phyloP scores from a whole-genome alignment of 1,140 invertebrate genomes.

The Panagrolaimus sp. region DNA sequence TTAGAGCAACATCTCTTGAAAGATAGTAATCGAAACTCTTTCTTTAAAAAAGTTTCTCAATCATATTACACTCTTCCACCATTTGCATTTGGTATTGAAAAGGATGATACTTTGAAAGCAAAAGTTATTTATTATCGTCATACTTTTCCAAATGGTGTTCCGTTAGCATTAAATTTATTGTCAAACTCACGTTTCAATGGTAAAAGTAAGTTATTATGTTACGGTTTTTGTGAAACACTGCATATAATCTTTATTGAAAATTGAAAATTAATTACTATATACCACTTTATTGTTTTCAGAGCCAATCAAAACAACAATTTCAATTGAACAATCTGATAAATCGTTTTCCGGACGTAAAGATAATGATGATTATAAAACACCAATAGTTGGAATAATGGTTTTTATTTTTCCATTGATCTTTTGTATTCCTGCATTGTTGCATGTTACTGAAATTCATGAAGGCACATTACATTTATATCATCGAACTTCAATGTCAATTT shows the following conservation, averaged over 20 bases:
- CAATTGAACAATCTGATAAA: background rate
- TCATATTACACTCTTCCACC: background rate
- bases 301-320: background rate
- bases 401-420: too few relatives aligned
- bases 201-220: background rate
- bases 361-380: too few relatives aligned
- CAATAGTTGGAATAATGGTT: too few relatives aligned
- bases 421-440: too few relatives aligned
- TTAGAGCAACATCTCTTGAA: background rate
- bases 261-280: too few relatives aligned
- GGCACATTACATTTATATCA: background rate
- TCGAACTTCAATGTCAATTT: background rate
- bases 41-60: background rate
- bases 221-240: background rate
- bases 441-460: background rate
- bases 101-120: background rate
- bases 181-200: background rate
- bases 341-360: background rate
- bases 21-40: background rate
- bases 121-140: conserved; percentile 5
- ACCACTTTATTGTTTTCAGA: background rate
- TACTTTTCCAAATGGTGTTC: background rate
- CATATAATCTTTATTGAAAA: too few relatives aligned
- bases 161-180: background rate
- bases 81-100: background rate